Evolutionary conservation across 2,113 vertebrate genomes (phyloP).

Genomic region (Mustelus asterias): DNA sequence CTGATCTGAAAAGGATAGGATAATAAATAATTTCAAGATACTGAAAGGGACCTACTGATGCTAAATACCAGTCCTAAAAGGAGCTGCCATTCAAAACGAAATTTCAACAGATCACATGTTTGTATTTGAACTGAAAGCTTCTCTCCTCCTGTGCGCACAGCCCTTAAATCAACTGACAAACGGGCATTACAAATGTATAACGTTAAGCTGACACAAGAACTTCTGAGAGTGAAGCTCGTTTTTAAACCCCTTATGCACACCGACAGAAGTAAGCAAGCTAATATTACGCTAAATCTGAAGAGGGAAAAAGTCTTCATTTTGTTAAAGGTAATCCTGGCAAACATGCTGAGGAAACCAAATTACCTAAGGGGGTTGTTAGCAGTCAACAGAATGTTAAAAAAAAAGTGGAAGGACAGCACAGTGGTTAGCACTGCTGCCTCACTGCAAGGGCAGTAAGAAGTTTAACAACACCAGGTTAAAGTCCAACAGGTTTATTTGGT

Average conservation of each 20-base stretch:
- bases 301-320: background rate
- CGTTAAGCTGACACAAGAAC: background rate
- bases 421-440: too few relatives aligned
- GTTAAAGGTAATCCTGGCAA: background rate
- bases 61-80: background rate
- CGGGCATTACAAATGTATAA: background rate
- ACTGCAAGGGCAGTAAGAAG: too few relatives aligned
- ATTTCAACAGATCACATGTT: background rate
- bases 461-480: too few relatives aligned
- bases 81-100: background rate
- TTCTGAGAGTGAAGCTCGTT: background rate
- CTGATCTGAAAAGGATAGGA: background rate
- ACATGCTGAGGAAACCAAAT: background rate
- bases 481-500: too few relatives aligned
- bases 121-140: background rate
- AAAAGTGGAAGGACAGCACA: background rate
- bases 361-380: background rate
- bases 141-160: background rate
- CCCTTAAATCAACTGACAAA: background rate
- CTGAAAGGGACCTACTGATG: background rate
- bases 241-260: background rate
- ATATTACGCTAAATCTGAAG: background rate
- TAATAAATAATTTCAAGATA: background rate
- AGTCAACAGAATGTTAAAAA: background rate
- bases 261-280: background rate